Evolutionary conservation across 92 coral and sea anemone genomes (phyloP), one percentile per base, ranked within the genome.

Genomic region (Epizoanthus rinbou): DNA sequence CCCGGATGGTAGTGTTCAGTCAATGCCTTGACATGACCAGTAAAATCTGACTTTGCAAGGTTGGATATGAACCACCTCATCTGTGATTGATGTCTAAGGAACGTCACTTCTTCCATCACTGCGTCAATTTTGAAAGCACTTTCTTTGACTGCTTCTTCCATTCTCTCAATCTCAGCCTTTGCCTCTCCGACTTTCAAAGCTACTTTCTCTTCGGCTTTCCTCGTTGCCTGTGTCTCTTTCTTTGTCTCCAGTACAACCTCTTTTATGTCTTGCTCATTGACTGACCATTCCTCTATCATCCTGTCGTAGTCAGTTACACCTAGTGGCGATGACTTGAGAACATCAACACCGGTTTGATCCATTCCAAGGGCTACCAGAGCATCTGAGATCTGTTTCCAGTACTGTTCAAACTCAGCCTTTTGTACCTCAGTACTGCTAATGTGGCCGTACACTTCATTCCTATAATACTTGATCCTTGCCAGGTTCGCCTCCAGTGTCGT

Each of bases 371-470:
- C 22, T 56, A 73, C 39, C 52, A 85, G 41, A 6, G 91, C 81
- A n/a, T 52, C 85, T 71, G 86, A 71, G 35, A 88, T 85, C 57
- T 88, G 86, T 43, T 8, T 67, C 91, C 91, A 88, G 0, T 75
- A 79, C 9, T 65, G n/a, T 18, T 85, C 81, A 66, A 88, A 88
- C 8, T 75, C 70, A 24, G 60, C 39, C 18, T 57, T 68, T 25
- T 76, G 80, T 25, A 88, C 58, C 2, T 35, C 52, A 60, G 85
- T 43, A 14, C n/a, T 41, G 4, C 19, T 8, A 28, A 21, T 80
- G 79, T 80, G 85, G 35, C 83, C 86, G 45, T 65, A 73, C 80
- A 89, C 28, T 18, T 63, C 65, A 78, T 89, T 89, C 11, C 92
- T 85, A 56, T 80, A 85, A 41, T 75, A 79, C 19, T 73, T 83